Evolutionary conservation across 2,797 vertebrate species (phyloP), one percentile per base, ranked within the genome.

Genomic region (Adrianichthys oophorus): DNA sequence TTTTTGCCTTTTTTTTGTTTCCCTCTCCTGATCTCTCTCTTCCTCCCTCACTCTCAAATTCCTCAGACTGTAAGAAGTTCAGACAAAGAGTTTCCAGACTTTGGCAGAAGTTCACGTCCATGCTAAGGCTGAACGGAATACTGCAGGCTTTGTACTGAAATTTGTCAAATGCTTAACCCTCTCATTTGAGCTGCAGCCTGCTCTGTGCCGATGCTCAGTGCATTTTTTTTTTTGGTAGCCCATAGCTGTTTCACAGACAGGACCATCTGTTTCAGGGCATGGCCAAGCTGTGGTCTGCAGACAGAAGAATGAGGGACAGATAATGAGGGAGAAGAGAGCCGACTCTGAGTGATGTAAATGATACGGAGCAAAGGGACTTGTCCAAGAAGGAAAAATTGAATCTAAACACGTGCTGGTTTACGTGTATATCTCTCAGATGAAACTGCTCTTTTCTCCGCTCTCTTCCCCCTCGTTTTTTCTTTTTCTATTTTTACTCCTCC

Each of bases 71-170:
- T 76, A 68, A 86, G 81, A 83, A 79, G 72, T 82, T 84, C 60
- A 84, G 78, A 90, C 87, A 88, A 85, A 90, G 85, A 87, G 76
- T 82, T 88, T 90, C 83, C 88, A 87, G 87, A 91, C 87, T 86
- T 87, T 87, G 85, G 87, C 85, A 83, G 73, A 63, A 59, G 76
- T 82, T 80, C 72, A 62, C 56, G 70, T 87, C 83, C 86, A 78
- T 72, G 79, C 85, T 71, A 74, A 86, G 88, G 65, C 85, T 61
- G 80, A 82, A 76, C 50, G 62, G 85, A 90, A 92, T 87, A 91
- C 87, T 87, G 86, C 80, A 23, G 78, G 83, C 87, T 91, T 90
- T 91, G 89, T 91, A 66, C 78, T 82, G 73, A 86, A 76, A 84
- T 86, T 81, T 85, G 86, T 88, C 83, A 81, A 86, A 85, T 79